phyloP scores from a whole-genome alignment of 2,888 invertebrate species.

The Dioctria linearis region DNA sequence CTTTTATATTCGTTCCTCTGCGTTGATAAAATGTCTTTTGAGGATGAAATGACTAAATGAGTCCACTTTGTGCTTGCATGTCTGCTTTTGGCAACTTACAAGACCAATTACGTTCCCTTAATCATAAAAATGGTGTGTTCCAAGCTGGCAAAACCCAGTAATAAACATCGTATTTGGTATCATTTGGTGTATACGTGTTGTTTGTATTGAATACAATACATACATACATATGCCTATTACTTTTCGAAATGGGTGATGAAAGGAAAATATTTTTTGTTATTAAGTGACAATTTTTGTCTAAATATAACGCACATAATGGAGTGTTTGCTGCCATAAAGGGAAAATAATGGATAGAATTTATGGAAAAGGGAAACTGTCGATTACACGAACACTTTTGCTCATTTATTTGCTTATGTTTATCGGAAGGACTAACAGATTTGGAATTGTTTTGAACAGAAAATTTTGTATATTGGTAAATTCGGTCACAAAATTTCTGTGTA shows the following conservation, averaged over 20 bases:
- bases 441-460: background rate
- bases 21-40: conserved; percentile 43
- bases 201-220: background rate
- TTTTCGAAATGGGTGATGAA: conserved; percentile 39
- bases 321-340: conserved; percentile 6
- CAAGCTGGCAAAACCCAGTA: background rate
- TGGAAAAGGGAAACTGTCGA: conserved; percentile 4
- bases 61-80: conserved; percentile 38
- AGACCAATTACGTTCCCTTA: conserved; percentile 51
- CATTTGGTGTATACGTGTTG: background rate
- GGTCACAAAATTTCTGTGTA: too few species aligned
- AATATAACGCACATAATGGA: conserved; percentile 16
- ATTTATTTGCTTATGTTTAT: background rate
- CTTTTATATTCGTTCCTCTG: conserved; percentile 18
- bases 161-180: conserved; percentile 11
- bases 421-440: background rate
- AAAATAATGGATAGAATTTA: background rate
- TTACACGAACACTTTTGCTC: background rate
- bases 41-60: conserved; percentile 52
- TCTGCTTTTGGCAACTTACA: conserved; percentile 52
- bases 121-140: conserved; percentile 46
- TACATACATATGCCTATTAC: conserved; percentile 21
- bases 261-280: conserved; percentile 33
- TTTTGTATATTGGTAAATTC: too few species aligned
- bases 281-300: conserved; percentile 6